phyloP scores from a whole-genome alignment of 2,797 vertebrate genomes.

The Rhinoraja longicauda region DNA sequence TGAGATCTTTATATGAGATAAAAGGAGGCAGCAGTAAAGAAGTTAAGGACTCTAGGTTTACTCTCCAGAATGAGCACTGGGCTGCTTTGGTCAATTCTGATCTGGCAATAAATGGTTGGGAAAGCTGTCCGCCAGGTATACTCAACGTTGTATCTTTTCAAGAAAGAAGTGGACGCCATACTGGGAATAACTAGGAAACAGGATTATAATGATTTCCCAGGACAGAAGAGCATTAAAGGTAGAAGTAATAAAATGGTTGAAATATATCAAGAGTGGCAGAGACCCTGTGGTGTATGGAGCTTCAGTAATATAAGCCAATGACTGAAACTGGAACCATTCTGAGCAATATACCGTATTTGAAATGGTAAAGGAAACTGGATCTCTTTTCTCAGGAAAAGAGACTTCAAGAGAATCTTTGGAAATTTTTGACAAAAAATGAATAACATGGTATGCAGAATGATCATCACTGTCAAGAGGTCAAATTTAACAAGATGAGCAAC shows the following conservation, averaged over 20 bases:
- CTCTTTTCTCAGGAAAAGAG: neutral
- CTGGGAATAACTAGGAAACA: neutral
- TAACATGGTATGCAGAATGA: neutral
- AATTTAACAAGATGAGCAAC: neutral
- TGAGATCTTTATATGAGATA: neutral
- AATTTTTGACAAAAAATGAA: neutral
- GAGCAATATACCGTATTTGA: neutral
- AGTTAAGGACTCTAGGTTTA: neutral
- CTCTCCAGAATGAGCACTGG: neutral
- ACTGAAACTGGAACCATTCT: neutral
- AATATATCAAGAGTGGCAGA: neutral
- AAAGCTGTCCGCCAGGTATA: neutral
- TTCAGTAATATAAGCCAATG: neutral
- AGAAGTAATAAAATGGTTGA: neutral
- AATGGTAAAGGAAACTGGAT: neutral
- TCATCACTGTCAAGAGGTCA: neutral
- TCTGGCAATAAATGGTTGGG: neutral
- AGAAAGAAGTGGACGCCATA: neutral
- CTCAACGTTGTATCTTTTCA: neutral
- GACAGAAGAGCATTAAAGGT: neutral
- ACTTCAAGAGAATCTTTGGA: neutral
- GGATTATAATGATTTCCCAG: neutral
- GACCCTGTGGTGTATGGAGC: neutral
- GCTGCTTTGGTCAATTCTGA: neutral
- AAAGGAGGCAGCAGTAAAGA: neutral